Base-by-base conservation (phyloP, 1,140 invertebrate genomes). In the Aphaenogaster rudis region DNA sequence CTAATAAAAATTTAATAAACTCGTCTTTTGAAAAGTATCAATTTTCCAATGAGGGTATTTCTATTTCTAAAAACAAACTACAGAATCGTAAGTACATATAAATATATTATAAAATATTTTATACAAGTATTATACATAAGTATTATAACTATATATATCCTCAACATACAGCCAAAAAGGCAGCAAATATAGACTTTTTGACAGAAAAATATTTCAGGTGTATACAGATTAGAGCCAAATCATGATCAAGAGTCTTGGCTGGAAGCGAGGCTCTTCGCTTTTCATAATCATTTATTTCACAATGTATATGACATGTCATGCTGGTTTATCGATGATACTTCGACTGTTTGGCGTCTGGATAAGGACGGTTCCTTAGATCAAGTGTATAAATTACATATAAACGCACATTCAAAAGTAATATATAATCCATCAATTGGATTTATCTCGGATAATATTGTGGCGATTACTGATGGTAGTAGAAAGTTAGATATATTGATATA, bases 221-320 rank as follows among this genome's bases (percentile, higher is more conserved):
- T 95, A 50, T 89, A 89, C 45, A 92, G 91, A 36, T 86, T 94
- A 72, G 94, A 95, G 74, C 86, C 92, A 50, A 93, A 72, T 63
- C 48, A 81, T 0, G 88, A 92, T 74, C 95, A 94, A 79, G 93
- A 93, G 69, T 95, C 95, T 5, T 93, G 93, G 77, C 57, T 95
- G 13, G 95, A 95, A 91, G 92, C 92, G 9, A 92, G 90, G 77
- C 80, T 95, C 2, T 95, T 95, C 88, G 94, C 94, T 13, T 95
- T 94, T 85, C 95, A 95, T 57, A 95, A 95, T 93, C 94, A 95
- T 89, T 89, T 95, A 69, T 95, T 94, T 84, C 91, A 92, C 72
- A 95, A 95, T 91, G 87, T 92, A 0, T 94, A 93, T 28, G 93
- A 95, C 42, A 86, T 88, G 15, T 94, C 94, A 15, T 95, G 92